Conservation (phyloP, 2,888 invertebrate species). For the Camponotus fellah region DNA sequence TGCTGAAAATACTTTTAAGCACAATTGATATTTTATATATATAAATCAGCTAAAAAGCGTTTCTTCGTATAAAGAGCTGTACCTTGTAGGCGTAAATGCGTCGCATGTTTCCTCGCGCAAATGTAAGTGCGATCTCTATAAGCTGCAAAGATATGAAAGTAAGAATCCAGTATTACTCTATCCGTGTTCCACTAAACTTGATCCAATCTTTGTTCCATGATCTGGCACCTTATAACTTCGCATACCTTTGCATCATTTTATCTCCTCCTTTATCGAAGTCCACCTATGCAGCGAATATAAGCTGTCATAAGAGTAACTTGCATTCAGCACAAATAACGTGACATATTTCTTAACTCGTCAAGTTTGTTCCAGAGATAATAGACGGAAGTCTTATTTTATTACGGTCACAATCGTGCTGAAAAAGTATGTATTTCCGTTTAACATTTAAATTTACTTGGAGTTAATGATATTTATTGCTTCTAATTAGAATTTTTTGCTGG, state of each 20-base stretch:
- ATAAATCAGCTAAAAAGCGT: not conserved
- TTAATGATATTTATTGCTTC: not conserved
- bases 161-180: slow-evolving; percentile 74
- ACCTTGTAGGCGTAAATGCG: not conserved
- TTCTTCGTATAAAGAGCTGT: not conserved
- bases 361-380: slow-evolving; percentile 60
- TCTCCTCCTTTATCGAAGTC: slow-evolving; percentile 2
- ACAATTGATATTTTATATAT: not conserved
- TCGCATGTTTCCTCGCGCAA: not conserved
- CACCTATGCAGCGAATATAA: slow-evolving; percentile 51
- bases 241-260: slow-evolving; percentile 18
- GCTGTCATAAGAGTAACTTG: slow-evolving; percentile 53
- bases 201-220: slow-evolving; percentile 77
- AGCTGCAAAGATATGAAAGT: slow-evolving; percentile 72
- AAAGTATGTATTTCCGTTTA: not conserved
- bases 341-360: slow-evolving; percentile 68
- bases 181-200: slow-evolving; percentile 74
- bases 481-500: not conserved
- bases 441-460: not conserved
- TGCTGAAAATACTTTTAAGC: not conserved
- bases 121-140: slow-evolving; percentile 48
- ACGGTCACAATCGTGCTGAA: not conserved
- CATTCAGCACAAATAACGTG: slow-evolving; percentile 56
- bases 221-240: slow-evolving; percentile 24
- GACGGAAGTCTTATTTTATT: slow-evolving; percentile 59